Base-by-base conservation (phyloP, 1,140 invertebrate genomes). In the Camponotus vicinus region DNA sequence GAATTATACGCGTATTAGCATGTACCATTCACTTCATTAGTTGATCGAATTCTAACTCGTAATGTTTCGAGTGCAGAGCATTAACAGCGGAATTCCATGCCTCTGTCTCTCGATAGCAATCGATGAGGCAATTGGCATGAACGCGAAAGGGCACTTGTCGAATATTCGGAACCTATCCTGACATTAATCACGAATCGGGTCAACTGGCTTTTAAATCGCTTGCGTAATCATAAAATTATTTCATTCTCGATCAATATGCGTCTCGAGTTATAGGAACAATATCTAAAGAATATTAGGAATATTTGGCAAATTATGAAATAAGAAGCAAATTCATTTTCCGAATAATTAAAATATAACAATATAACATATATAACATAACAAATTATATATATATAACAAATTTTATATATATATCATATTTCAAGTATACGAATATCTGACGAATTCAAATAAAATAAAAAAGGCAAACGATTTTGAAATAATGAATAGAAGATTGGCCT, bases 121-220 rank as follows among this genome's bases (percentile, higher is more conserved):
- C 88, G 88, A 89, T 78, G 76, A 73, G 79, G 85, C 78, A 89
- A 89, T 89, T 89, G 88, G 86, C 88, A 89, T 86, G 88, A 89
- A 89, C 88, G 88, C 73, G 88, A 89, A 82, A 83, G 86, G 80
- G 76, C 59, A 66, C 63, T 80, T 86, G 85, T 89, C 87, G 88
- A 89, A 89, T 85, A 79, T 89, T 86, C 59, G 64, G 69, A 70
- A 61, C 18, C 67, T 66, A 86, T 61, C 77, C 49, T 55, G 76
- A 76, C 75, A 63, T 64, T 77, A 78, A 45, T 64, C 59, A n/a
- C 59, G 70, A 86, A 89, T 40, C 63, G 63, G 88, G 88, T 89
- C 84, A 86, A 9, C 49, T 37, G 66, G 73, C 52, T 69, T 55
- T 66, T 52, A 69, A 69, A 69, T 57, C 64, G 64, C n/a, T 67